Evolutionary conservation across 2,797 vertebrate genomes (phyloP).

Genomic region (Arremon aurantiirostris): DNA sequence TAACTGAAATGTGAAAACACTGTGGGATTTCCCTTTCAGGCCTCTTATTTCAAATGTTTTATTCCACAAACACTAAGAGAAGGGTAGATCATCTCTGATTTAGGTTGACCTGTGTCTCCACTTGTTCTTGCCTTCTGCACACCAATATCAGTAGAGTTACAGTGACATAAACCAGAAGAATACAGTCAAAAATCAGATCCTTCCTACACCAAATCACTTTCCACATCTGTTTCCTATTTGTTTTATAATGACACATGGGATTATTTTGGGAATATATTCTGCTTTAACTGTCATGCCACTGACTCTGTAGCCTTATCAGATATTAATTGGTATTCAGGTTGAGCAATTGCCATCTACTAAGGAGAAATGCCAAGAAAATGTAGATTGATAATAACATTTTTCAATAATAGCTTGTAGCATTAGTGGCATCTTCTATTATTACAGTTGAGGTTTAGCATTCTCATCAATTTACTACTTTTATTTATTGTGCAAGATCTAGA

Average conservation of each 20-base stretch:
- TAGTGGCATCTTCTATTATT: slow-evolving; percentile 16
- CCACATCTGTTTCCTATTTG: slow-evolving; percentile 56
- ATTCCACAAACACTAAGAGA: background rate
- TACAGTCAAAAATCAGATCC: slow-evolving; percentile 25
- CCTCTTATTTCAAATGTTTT: background rate
- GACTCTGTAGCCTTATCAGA: slow-evolving; percentile 45
- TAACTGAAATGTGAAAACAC: slow-evolving; percentile 22
- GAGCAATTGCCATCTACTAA: background rate
- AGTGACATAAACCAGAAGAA: slow-evolving; percentile 38
- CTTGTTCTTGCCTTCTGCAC: background rate
- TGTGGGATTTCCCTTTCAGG: slow-evolving; percentile 23
- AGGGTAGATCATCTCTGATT: background rate
- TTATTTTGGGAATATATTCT: slow-evolving; percentile 37
- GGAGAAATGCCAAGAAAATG: background rate
- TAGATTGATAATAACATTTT: slow-evolving; percentile 15
- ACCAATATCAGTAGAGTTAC: background rate
- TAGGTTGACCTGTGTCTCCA: background rate
- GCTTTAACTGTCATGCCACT: slow-evolving; percentile 21
- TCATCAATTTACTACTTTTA: background rate
- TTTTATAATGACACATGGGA: background rate
- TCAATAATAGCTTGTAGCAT: background rate
- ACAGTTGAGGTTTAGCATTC: background rate
- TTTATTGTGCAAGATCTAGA: slow-evolving; percentile 6
- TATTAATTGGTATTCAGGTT: slow-evolving; percentile 4
- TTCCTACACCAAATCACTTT: slow-evolving; percentile 26